phyloP scores from a whole-genome alignment of 2,797 vertebrate species.

The Aplochiton taeniatus region DNA sequence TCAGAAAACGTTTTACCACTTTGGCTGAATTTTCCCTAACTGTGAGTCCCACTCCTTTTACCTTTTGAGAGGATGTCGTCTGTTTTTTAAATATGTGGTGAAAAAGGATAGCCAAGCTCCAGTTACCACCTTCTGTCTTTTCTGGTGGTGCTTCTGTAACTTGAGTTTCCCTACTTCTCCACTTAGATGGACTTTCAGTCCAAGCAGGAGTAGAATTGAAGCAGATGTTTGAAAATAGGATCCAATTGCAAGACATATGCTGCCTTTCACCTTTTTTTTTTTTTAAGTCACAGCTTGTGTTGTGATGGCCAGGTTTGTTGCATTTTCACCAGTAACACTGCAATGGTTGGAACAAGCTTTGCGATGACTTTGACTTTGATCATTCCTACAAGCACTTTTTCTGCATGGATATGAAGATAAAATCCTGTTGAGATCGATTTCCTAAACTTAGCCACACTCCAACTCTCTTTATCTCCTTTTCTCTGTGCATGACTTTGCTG shows the following conservation, averaged over 20 bases:
- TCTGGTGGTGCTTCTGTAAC: conserved; percentile 56
- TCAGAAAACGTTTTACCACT: background rate
- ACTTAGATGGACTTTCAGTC: conserved; percentile 43
- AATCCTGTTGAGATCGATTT: conserved; percentile 14
- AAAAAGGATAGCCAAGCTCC: conserved; percentile 56
- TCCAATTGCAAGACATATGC: conserved; percentile 61
- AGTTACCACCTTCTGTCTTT: conserved; percentile 43
- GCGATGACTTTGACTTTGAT: conserved; percentile 23
- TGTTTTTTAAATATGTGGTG: conserved; percentile 44
- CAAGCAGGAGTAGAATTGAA: conserved; percentile 35
- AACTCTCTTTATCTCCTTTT: conserved; percentile 13
- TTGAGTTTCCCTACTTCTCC: conserved; percentile 34
- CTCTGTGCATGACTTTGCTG: conserved; percentile 46
- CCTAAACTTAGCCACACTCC: conserved; percentile 15
- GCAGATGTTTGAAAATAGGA: conserved; percentile 56
- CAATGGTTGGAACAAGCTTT: conserved; percentile 2
- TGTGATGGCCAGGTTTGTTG: background rate
- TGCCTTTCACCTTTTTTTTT: conserved; percentile 46
- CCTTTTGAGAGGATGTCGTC: conserved; percentile 42
- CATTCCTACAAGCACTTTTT: conserved; percentile 19
- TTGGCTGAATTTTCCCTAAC: background rate
- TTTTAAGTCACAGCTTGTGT: background rate
- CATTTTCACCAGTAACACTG: background rate
- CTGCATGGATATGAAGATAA: conserved; percentile 24
- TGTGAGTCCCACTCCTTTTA: conserved; percentile 44